Evolutionary conservation across 2,113 vertebrate species (phyloP).

Genomic region (Empidonax alnorum): DNA sequence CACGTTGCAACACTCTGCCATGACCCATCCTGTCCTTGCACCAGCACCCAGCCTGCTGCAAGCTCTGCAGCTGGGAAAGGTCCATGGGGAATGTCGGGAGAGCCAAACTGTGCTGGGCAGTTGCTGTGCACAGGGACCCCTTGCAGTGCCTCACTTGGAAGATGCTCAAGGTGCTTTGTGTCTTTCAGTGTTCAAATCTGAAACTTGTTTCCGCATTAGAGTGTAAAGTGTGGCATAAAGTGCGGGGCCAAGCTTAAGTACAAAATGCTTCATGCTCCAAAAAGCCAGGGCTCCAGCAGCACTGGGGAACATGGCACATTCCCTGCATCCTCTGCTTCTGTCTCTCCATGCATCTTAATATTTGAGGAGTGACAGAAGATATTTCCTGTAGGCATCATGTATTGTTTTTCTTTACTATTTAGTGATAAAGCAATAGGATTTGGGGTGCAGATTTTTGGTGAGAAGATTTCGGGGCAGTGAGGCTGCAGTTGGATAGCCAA

Average conservation of each 20-base stretch:
- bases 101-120: not conserved
- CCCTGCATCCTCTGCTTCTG: not conserved
- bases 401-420: not conserved
- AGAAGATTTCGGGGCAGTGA: not conserved
- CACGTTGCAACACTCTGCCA: not conserved
- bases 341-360: not conserved
- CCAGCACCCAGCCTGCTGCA: not conserved
- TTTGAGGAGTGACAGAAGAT: not conserved
- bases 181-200: not conserved
- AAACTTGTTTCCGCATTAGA: not conserved
- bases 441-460: not conserved
- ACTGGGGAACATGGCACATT: not conserved
- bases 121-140: not conserved
- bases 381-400: not conserved
- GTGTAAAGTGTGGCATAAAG: not conserved
- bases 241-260: not conserved
- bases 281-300: not conserved
- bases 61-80: not conserved
- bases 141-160: not conserved
- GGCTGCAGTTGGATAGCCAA: not conserved
- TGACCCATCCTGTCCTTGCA: not conserved
- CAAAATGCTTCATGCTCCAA: rapidly evolving
- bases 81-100: rapidly evolving
- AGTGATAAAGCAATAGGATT: not conserved
- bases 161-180: not conserved